Evolutionary conservation across 2,888 invertebrate species (phyloP).

Genomic region (Mesoligia furuncula): DNA sequence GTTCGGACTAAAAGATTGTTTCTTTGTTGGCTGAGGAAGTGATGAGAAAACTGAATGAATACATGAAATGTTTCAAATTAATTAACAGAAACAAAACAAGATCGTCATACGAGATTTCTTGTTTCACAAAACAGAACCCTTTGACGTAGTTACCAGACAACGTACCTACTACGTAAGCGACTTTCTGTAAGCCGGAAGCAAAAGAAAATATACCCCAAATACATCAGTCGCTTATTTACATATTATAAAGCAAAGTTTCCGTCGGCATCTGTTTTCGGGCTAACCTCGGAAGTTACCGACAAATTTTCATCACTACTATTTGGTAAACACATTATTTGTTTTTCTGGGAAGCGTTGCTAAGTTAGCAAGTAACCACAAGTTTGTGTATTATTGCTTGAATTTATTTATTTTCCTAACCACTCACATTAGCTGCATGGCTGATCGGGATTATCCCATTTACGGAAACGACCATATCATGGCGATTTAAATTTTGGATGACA

Average conservation of each 20-base stretch:
- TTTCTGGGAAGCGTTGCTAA: conserved; percentile 29
- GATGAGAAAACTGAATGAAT: conserved; percentile 51
- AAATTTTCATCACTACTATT: conserved; percentile 17
- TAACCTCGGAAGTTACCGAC: conserved; percentile 35
- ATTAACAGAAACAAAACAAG: conserved; percentile 41
- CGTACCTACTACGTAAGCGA: not conserved
- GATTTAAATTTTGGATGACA: conserved; percentile 41
- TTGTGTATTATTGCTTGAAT: conserved; percentile 32
- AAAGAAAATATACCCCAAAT: conserved; percentile 24
- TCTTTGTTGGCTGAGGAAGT: conserved; percentile 56
- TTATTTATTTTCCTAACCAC: conserved; percentile 24
- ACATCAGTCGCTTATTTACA: conserved; percentile 42
- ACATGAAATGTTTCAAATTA: conserved; percentile 59
- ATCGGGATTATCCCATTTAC: conserved; percentile 48
- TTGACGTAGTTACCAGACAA: conserved; percentile 8
- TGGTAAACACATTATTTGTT: conserved; percentile 10
- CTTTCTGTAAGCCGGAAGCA: conserved; percentile 16
- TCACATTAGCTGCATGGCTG: conserved; percentile 9
- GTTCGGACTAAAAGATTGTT: conserved; percentile 69
- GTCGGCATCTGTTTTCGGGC: conserved; percentile 23
- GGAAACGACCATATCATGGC: conserved; percentile 6
- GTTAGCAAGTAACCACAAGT: conserved; percentile 1
- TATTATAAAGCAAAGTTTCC: conserved; percentile 33
- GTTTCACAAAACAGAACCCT: conserved; percentile 26
- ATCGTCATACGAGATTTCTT: conserved; percentile 25